phyloP scores from a whole-genome alignment of 2,797 vertebrate genomes.

The Anas acuta region DNA sequence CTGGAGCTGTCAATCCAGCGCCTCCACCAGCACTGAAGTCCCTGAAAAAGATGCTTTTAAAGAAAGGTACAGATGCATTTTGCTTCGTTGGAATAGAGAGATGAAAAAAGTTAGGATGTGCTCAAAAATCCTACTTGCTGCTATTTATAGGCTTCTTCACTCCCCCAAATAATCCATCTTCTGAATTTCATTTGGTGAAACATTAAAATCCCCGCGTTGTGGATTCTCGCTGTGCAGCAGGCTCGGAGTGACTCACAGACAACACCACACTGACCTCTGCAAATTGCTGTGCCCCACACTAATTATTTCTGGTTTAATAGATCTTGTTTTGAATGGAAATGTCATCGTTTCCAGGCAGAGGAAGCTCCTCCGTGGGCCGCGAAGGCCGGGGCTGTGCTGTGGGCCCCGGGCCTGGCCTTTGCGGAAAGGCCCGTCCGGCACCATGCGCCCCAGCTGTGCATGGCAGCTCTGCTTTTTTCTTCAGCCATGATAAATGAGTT shows the following conservation, averaged over 20 bases:
- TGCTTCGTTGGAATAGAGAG: neutral
- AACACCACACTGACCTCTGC: fast-evolving
- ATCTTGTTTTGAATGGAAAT: neutral
- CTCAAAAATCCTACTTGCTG: neutral
- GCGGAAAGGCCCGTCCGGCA: neutral
- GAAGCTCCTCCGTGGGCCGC: fast-evolving
- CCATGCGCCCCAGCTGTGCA: fast-evolving
- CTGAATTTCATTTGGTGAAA: neutral
- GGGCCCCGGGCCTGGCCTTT: neutral
- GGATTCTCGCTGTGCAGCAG: fast-evolving
- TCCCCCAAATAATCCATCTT: neutral
- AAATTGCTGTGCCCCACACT: fast-evolving
- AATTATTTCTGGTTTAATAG: neutral
- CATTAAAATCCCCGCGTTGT: neutral
- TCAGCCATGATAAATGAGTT: neutral
- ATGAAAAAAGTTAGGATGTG: neutral
- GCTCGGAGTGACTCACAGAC: neutral
- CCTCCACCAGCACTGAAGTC: neutral
- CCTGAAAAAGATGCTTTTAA: neutral
- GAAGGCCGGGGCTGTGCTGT: fast-evolving
- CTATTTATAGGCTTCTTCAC: neutral
- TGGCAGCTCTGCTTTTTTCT: neutral
- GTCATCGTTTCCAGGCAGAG: neutral
- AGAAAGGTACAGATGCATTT: neutral
- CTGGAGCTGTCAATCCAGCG: neutral